A percentile compares a stretch with the other conserved stretches of the same genome.
These are phyloP conservation scores for Rhinopomastus cyanomelas DNA, from an alignment of 2,113 vertebrate species.

Conservation along the genomic window DNA sequence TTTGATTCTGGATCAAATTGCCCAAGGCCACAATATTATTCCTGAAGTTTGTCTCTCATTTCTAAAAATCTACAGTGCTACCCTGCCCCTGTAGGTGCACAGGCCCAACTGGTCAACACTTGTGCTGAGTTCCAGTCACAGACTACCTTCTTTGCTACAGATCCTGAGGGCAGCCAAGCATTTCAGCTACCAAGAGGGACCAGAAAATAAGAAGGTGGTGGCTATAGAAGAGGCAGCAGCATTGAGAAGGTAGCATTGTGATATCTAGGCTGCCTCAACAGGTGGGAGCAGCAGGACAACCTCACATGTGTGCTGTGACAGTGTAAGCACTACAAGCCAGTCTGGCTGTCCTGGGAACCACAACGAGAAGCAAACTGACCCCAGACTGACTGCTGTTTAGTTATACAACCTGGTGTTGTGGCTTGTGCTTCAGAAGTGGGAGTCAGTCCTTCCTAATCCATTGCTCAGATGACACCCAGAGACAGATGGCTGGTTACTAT, in stretches of 20 bases:
- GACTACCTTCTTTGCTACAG: not conserved
- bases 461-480: not conserved
- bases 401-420: not conserved
- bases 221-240: not conserved
- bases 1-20: not conserved
- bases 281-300: not conserved
- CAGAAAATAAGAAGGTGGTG: not conserved
- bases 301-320: not conserved
- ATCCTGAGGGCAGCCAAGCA: not conserved
- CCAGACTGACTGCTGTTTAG: not conserved
- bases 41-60: not conserved
- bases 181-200: not conserved
- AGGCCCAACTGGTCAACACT: not conserved
- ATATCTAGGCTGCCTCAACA: not conserved
- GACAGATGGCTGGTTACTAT: not conserved
- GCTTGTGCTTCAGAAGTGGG: not conserved
- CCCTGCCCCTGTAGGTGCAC: not conserved
- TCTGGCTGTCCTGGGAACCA: not conserved
- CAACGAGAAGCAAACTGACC: not conserved
- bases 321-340: not conserved
- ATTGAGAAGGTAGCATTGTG: not conserved
- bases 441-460: not conserved
- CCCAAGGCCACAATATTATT: not conserved
- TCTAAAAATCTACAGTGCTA: not conserved
- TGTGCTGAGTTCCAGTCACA: not conserved